Evolutionary conservation across 2,113 vertebrate genomes (phyloP), one percentile per base, ranked within the genome.

Genomic region (Brienomyrus longianalis): DNA sequence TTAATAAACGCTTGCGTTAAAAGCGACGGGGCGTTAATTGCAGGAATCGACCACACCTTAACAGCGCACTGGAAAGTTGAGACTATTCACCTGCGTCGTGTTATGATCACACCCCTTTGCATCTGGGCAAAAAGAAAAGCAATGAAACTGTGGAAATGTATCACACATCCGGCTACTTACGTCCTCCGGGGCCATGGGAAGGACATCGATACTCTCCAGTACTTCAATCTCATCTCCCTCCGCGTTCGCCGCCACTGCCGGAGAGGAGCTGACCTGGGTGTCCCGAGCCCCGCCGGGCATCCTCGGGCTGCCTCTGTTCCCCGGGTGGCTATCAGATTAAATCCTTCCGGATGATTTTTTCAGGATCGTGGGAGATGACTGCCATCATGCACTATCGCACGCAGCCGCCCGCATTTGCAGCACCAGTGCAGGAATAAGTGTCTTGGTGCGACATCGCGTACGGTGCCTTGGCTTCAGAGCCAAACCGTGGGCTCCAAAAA

Each of bases 141-240:
- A 21, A 54, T 27, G n/a, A 52, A 31, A 87, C 27, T 87, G 51
- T 56, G 85, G 35, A 27, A 35, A 54, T 31, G 3, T 39, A 11
- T 52, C 27, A 27, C 19, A 15, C n/a, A 84, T 21, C 21, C 45
- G 47, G 17, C 87, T 88, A 97, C 97, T 96, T 92, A 97, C 97
- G 87, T 97, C 96, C 93, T 97, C 97, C 15, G 95, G 92, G 17
- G 96, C 96, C 92, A 95, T 94, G 47, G 96, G 96, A 45, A 96
- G 94, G 89, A 96, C 96, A 88, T 97, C 97, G 52, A 95, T 96
- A 90, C 96, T 96, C 92, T 96, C 97, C 95, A 97, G 91, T 90
- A 97, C 97, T 95, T 97, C 97, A 89, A 97, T 97, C 91, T 97
- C 97, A 39, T 97, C 97, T 50, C 96, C 97, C 92, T 97, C 97